Evolutionary conservation across 2,888 invertebrate species (phyloP).

Genomic region (Eristalis tenax): DNA sequence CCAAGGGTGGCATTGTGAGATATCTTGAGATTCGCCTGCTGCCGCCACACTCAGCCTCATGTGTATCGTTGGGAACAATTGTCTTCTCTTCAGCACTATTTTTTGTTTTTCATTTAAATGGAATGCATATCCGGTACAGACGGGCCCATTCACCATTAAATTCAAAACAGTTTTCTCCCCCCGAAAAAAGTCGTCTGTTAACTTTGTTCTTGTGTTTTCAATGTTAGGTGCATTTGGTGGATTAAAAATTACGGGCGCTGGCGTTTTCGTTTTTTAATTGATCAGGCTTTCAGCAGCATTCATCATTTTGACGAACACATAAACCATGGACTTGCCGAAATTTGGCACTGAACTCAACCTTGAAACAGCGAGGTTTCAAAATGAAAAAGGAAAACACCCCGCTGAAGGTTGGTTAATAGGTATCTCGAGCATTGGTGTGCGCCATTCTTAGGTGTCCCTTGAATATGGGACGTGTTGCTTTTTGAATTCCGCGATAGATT

Average conservation of each 20-base stretch:
- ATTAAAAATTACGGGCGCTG: constrained; percentile 47
- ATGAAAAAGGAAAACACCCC: background rate
- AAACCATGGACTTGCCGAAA: constrained; percentile 1
- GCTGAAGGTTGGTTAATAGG: background rate
- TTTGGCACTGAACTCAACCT: constrained; percentile 52
- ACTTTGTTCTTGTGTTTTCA: constrained; percentile 35
- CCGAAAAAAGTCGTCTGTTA: constrained; percentile 31
- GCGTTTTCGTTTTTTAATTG: constrained; percentile 23
- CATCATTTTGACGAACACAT: constrained; percentile 12
- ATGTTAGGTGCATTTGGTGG: constrained; percentile 46
- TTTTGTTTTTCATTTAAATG: constrained; percentile 44
- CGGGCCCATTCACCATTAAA: constrained; percentile 46
- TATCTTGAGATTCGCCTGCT: background rate
- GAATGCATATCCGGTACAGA: constrained; percentile 67
- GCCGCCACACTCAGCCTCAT: background rate
- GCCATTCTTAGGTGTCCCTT: background rate
- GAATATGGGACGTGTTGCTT: background rate
- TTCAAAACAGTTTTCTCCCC: constrained; percentile 14
- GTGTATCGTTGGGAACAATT: constrained; percentile 45
- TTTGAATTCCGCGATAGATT: too few species aligned
- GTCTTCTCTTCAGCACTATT: constrained; percentile 11
- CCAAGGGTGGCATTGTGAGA: constrained; percentile 41
- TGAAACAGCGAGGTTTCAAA: constrained; percentile 5
- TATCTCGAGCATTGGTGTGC: background rate
- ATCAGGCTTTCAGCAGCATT: constrained; percentile 29